Evolutionary conservation across 1,140 invertebrate genomes (phyloP), one percentile per base, ranked within the genome.

Genomic region (Ips typographus): DNA sequence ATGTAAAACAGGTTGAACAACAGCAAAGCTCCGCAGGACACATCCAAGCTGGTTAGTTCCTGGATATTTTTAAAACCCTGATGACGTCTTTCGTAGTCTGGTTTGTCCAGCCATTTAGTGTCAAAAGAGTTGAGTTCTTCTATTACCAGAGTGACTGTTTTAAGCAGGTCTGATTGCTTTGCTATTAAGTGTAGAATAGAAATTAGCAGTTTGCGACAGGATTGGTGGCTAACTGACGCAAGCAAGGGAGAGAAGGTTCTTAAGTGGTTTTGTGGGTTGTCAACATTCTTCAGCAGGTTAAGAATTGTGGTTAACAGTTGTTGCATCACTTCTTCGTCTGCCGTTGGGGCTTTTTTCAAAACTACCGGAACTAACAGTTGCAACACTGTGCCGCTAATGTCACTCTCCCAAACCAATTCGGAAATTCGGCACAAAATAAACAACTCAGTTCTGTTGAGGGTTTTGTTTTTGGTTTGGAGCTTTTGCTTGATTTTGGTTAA

Each of bases 111-210:
- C 86, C 92, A 92, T 64, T 88, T 87, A 37, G 84, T 82, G 81
- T 98, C 91, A 84, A 88, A 97, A 0, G 95, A 87, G 83, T 98
- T 98, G 43, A 98, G 83, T 75, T 91, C 84, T 2, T 75, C 76
- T 3, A 93, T 79, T 3, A 91, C 70, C 3, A 84, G 74, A 3
- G 85, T 82, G 47, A 84, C 79, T 43, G 73, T 71, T 38, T 66
- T 55, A 63, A 78, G 74, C 80, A 85, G 76, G 61, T 83, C 73
- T 64, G 76, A 72, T 47, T 59, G 76, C 47, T 78, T 65, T 4
- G 85, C 82, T 65, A 90, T 86, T 1, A 81, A 82, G 2, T 78
- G 75, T 4, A 91, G 78, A 7, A 90, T 71, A 65, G 85, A 82
- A 47, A 88, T 80, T 0, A 92, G 77, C n/a, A 87, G 75, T 79